Evolutionary conservation across 2,797 vertebrate genomes (phyloP), one percentile per base, ranked within the genome.

Genomic region (Lemur catta): DNA sequence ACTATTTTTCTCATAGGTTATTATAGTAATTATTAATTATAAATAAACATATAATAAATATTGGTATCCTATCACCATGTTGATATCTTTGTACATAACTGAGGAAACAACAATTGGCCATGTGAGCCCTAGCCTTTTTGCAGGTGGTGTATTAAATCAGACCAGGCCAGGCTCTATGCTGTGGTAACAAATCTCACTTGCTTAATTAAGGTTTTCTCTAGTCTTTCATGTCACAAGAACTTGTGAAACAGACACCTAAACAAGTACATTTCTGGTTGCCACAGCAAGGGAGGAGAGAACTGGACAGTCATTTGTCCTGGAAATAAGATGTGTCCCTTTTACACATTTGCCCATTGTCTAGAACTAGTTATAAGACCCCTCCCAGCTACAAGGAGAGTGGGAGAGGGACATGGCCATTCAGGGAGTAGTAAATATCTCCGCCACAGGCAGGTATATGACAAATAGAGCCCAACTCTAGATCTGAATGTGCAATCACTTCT

Each of bases 241-340:
- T 97, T 96, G 35, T 91, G 97, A 96, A 93, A 97, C 12, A 33
- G 76, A 78, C 43, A 59, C 50, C 15, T 84, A 55, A 87, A 69
- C 20, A 95, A 57, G 38, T 1, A 55, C 26, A 24, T 79, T 48
- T 75, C 30, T 52, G 80, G 41, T 91, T 93, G 78, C 63, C 41
- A 61, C 52, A 69, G n/a, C 33, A 67, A 71, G 22, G 43, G 7
- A n/a, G 30, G 63, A 80, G 59, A 81, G 57, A 88, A 81, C 65
- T 43, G 35, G 69, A 63, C 4, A 61, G 55, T 61, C 35, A 81
- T 14, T 79, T 78, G 72, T 26, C 85, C 69, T n/a, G n/a, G 67
- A 57, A 92, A 55, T n/a, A 55, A 43, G 8, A 52, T 14, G n/a
- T n/a, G 18, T 55, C 20, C 65, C 20, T 90, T 92, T 65, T 12